A percentile compares a stretch with the other conserved stretches of the same genome.
These are phyloP conservation scores for Gymnarchus niloticus DNA, from an alignment of 2,113 vertebrate species.

Conservation along the genomic window DNA sequence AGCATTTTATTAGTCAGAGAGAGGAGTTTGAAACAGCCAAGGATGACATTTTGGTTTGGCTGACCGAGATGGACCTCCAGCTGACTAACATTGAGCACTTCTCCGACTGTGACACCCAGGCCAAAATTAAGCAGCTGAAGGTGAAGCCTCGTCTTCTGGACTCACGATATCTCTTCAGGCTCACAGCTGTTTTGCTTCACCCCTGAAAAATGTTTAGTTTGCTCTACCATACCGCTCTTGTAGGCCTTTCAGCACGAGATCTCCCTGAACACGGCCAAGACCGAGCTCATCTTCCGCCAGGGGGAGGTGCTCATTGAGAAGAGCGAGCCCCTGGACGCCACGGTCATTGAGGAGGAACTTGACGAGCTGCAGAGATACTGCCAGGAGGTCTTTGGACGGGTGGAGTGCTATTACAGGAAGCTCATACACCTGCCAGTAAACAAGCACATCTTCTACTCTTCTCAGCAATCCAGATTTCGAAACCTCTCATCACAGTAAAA, in stretches of 20 bases:
- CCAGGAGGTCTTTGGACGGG: slow-evolving; percentile 90
- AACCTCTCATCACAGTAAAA: neutral
- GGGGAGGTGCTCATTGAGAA: slow-evolving; percentile 90
- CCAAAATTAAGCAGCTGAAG: slow-evolving; percentile 93
- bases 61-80: slow-evolving; percentile 97
- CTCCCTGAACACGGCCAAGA: slow-evolving; percentile 78
- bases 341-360: slow-evolving; percentile 89
- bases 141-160: slow-evolving; percentile 50
- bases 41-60: slow-evolving; percentile 88
- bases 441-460: neutral
- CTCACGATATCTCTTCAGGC: neutral
- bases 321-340: slow-evolving; percentile 87
- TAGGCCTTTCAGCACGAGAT: slow-evolving; percentile 95
- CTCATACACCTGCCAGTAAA: slow-evolving; percentile 83
- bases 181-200: neutral
- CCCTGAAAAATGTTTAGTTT: neutral
- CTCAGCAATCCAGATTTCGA: neutral
- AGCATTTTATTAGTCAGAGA: slow-evolving; percentile 93
- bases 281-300: slow-evolving; percentile 81
- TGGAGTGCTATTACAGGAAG: slow-evolving; percentile 92
- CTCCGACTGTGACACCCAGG: slow-evolving; percentile 93
- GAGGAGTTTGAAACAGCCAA: slow-evolving; percentile 94
- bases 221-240: neutral
- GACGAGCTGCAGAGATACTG: slow-evolving; percentile 89
- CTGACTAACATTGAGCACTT: slow-evolving; percentile 97